phyloP scores from a whole-genome alignment of 2,113 vertebrate genomes.

The Catharus minimus region DNA sequence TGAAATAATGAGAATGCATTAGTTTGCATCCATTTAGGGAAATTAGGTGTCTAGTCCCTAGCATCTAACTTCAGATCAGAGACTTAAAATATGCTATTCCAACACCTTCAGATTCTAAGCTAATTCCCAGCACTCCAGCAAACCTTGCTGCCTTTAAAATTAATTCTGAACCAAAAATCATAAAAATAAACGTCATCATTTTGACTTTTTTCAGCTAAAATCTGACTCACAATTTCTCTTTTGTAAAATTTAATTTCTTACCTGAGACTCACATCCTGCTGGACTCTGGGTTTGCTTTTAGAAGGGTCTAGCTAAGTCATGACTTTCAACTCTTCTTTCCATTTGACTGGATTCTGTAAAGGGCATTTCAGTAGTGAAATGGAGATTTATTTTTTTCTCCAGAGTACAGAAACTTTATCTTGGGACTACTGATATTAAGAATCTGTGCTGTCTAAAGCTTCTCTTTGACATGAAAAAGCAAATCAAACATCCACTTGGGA shows the following conservation, averaged over 20 bases:
- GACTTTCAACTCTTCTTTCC: background rate
- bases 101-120: background rate
- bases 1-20: background rate
- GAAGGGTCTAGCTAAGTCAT: background rate
- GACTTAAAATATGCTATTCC: background rate
- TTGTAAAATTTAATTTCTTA: background rate
- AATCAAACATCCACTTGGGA: background rate
- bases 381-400: background rate
- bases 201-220: background rate
- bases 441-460: background rate
- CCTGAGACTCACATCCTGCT: background rate
- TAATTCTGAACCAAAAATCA: background rate
- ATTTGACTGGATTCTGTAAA: background rate
- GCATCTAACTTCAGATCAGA: background rate
- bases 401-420: background rate
- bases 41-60: background rate
- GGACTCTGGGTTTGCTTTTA: background rate
- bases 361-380: background rate
- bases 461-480: background rate
- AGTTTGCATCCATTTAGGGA: slow-evolving; percentile 15
- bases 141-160: background rate
- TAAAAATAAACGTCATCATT: background rate
- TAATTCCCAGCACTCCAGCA: background rate
- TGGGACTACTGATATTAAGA: background rate
- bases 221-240: background rate